A percentile compares a stretch with the other conserved stretches of the same genome.
phyloP scores from a whole-genome alignment of 2,797 vertebrate genomes.

The Danio aesculapii region DNA sequence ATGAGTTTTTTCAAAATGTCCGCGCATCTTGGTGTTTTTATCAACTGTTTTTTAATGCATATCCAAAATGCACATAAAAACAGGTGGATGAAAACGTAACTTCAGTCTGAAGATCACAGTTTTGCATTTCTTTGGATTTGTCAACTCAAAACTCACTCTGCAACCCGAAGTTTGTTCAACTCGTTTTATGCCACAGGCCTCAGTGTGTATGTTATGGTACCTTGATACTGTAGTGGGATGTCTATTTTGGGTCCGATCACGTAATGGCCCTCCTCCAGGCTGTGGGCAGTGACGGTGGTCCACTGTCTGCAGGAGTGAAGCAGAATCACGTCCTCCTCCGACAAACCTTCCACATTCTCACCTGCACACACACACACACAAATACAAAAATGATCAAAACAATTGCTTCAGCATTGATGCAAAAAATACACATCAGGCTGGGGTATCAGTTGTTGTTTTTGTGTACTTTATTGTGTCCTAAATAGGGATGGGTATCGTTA shows the following conservation, averaged over 20 bases:
- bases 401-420: conserved; percentile 3
- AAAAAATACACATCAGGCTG: background rate
- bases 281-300: conserved; percentile 97
- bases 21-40: too few species aligned
- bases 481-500: too few species aligned
- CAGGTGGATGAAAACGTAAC: too few species aligned
- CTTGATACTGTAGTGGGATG: conserved; percentile 97
- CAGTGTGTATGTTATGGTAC: conserved; percentile 70
- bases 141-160: too few species aligned
- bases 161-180: too few species aligned
- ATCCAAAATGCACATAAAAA: too few species aligned
- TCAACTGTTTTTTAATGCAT: too few species aligned
- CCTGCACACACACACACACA: conserved; percentile 73
- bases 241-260: conserved; percentile 97
- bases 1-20: too few species aligned
- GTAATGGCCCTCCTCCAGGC: conserved; percentile 96
- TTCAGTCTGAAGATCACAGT: too few species aligned
- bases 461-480: too few species aligned
- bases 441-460: background rate
- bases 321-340: conserved; percentile 91
- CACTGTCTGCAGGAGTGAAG: conserved; percentile 97
- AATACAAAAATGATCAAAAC: conserved; percentile 11
- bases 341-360: conserved; percentile 91
- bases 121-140: too few species aligned
- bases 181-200: too few species aligned